Percentiles rank a stretch among this genome's conserved stretches.
Conservation (phyloP, 2,797 vertebrate genomes). For the Petrocephalus schoutedeni region DNA sequence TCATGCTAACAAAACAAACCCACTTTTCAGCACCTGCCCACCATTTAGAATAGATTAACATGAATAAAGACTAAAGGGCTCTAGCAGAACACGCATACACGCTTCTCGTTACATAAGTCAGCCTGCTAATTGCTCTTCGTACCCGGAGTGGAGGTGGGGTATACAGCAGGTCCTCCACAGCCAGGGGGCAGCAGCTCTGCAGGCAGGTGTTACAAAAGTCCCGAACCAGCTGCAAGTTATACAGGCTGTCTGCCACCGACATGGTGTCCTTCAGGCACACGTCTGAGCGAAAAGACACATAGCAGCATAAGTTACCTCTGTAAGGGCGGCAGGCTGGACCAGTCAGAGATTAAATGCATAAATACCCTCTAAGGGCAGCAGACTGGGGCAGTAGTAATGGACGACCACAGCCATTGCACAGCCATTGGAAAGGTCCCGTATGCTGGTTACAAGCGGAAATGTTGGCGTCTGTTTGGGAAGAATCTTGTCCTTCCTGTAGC, state of each 20-base stretch:
- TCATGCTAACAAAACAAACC: neutral
- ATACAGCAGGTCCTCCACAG: constrained; percentile 81
- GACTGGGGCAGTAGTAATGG: constrained; percentile 78
- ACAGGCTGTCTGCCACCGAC: constrained; percentile 83
- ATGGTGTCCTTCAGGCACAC: constrained; percentile 89
- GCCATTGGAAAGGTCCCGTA: constrained; percentile 83
- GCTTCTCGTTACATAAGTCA: neutral
- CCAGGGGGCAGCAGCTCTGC: constrained; percentile 72
- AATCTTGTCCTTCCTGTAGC: constrained; percentile 85
- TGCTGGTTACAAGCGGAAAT: constrained; percentile 69
- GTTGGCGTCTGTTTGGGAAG: constrained; percentile 77
- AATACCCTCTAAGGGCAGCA: constrained; percentile 78
- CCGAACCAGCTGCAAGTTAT: constrained; percentile 80
- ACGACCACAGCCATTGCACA: constrained; percentile 75
- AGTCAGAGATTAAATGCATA: constrained; percentile 2
- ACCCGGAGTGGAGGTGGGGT: constrained; percentile 72
- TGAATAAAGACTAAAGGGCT: neutral
- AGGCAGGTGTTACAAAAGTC: constrained; percentile 72
- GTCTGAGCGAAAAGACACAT: constrained; percentile 53
- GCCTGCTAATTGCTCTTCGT: neutral
- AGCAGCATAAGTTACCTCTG: constrained; percentile 40
- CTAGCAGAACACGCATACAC: neutral
- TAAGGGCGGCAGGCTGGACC: neutral
- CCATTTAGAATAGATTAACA: neutral
- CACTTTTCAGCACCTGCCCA: neutral